Percentiles rank a stretch among this genome's conserved stretches.
Evolutionary conservation across 2,113 vertebrate genomes (phyloP).

Genomic region (Syrrhaptes paradoxus): DNA sequence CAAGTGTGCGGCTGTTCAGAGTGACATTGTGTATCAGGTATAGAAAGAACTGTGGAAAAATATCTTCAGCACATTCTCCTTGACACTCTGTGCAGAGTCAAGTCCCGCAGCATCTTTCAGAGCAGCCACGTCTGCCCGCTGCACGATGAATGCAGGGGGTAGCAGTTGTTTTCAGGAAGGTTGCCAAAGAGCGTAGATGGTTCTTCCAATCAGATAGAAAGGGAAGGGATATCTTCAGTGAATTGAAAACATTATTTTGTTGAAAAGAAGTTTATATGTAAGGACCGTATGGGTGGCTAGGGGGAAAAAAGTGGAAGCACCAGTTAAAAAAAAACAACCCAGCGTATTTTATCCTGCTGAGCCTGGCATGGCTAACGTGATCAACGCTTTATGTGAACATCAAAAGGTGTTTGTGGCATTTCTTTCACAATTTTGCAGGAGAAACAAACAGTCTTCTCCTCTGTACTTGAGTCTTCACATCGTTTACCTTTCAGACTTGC

Average conservation of each 20-base stretch:
- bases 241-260: neutral
- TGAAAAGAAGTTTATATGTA: neutral
- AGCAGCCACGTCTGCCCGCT: neutral
- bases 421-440: neutral
- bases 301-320: neutral
- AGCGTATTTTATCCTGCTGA: neutral
- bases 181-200: neutral
- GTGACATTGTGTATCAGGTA: no score
- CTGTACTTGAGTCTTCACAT: neutral
- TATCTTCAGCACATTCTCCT: neutral
- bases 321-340: neutral
- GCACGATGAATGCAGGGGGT: fast-evolving
- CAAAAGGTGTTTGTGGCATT: neutral
- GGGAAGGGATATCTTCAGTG: neutral
- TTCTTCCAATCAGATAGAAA: slow-evolving; percentile 18
- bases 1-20: neutral
- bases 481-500: neutral
- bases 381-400: neutral
- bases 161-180: neutral
- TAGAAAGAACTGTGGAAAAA: neutral
- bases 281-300: neutral
- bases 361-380: neutral
- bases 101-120: neutral
- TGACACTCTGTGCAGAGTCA: neutral
- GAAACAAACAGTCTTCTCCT: neutral